Conservation (phyloP, 2,888 invertebrate species). For the Coenonympha glycerion region DNA sequence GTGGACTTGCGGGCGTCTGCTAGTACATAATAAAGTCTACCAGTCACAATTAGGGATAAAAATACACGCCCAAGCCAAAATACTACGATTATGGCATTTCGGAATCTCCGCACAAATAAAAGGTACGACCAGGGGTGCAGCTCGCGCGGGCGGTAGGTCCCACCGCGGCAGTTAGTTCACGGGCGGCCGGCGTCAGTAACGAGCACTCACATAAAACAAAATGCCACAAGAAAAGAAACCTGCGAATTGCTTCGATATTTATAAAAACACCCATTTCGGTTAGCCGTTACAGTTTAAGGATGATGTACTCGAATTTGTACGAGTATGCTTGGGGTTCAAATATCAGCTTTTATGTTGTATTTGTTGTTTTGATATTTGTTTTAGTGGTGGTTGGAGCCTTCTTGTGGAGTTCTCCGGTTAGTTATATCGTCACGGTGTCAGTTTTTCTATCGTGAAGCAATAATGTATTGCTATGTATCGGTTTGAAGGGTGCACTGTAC, state of each 20-base stretch:
- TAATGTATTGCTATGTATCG: too few species aligned
- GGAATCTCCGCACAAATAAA: conserved; percentile 23
- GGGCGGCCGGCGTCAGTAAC: conserved; percentile 72
- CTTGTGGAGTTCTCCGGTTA: too few species aligned
- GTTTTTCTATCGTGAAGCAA: too few species aligned
- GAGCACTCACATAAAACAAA: conserved; percentile 74
- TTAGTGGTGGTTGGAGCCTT: too few species aligned
- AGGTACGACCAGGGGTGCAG: conserved; percentile 25
- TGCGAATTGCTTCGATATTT: conserved; percentile 71
- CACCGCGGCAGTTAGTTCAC: conserved; percentile 72
- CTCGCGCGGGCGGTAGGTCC: too few species aligned
- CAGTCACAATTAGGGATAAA: too few species aligned
- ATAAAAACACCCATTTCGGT: conserved; percentile 41
- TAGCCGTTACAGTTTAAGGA: conserved; percentile 18
- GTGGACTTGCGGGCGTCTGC: too few species aligned
- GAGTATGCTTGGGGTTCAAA: conserved; percentile 7
- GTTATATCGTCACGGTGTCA: too few species aligned
- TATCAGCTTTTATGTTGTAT: conserved; percentile 2
- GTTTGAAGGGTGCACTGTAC: too few species aligned
- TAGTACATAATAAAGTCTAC: too few species aligned
- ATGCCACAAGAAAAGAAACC: conserved; percentile 71
- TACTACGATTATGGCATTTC: conserved; percentile 22
- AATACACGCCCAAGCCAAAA: not conserved
- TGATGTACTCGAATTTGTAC: conserved; percentile 4
- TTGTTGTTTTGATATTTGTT: not conserved